phyloP scores from a whole-genome alignment of 1,140 invertebrate genomes.

The Zaprionus taronus region DNA sequence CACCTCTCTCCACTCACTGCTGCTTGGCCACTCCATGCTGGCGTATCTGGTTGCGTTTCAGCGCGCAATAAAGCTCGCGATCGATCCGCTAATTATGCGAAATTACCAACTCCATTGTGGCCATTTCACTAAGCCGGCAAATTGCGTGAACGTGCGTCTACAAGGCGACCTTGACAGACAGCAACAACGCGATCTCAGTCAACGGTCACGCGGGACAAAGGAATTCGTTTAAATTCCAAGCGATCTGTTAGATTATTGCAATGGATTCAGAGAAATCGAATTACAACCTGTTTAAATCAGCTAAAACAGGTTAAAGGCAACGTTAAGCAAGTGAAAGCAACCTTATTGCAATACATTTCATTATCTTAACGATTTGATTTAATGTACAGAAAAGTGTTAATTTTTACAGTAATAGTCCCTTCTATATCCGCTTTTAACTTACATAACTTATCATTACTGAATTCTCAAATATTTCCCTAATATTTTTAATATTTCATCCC shows the following conservation, averaged over 20 bases:
- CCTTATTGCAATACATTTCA: no score
- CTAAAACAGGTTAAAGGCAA: background rate
- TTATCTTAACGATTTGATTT: no score
- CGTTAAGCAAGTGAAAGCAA: no score
- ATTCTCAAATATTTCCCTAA: background rate
- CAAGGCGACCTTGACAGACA: slow-evolving; percentile 61
- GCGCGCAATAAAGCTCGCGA: slow-evolving; percentile 62
- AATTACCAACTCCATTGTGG: slow-evolving; percentile 78
- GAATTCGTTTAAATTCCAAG: background rate
- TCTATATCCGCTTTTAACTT: no score
- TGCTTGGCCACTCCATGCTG: background rate
- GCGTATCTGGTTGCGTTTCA: slow-evolving; percentile 61
- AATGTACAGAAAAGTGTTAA: background rate
- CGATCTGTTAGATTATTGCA: background rate
- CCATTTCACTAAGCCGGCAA: slow-evolving; percentile 74
- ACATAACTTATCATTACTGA: background rate
- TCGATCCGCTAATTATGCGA: slow-evolving; percentile 69
- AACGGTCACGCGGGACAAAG: background rate
- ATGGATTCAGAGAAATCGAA: background rate
- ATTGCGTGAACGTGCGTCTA: slow-evolving; percentile 71
- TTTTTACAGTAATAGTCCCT: no score
- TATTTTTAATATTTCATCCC: background rate
- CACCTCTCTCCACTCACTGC: background rate
- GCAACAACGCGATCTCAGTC: background rate
- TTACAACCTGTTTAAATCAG: background rate